Percentiles rank a stretch among this genome's conserved stretches.
Evolutionary conservation across 2,113 vertebrate species (phyloP).

Genomic region (Eleginops maclovinus): DNA sequence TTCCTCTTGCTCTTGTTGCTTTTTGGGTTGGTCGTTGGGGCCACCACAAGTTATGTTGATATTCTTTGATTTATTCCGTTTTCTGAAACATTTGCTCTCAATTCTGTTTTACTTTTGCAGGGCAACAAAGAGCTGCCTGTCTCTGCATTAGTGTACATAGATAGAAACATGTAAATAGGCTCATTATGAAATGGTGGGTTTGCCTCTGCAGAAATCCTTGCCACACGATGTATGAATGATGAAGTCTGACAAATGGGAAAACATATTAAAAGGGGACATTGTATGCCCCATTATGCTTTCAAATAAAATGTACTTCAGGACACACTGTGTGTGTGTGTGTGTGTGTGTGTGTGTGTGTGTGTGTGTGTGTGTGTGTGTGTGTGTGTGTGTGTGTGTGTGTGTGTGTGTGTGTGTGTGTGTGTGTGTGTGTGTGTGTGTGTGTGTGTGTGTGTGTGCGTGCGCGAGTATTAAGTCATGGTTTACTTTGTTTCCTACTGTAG

Average conservation of each 20-base stretch:
- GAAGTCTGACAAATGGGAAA: slow-evolving; percentile 15
- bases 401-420: background rate
- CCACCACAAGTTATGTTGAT: too few species aligned
- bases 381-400: slow-evolving; percentile 2
- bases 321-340: background rate
- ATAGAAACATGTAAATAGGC: background rate
- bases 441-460: slow-evolving; percentile 17
- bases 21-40: background rate
- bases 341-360: background rate
- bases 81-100: background rate
- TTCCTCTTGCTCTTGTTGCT: background rate
- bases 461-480: background rate
- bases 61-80: background rate
- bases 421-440: background rate
- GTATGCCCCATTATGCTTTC: background rate
- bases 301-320: slow-evolving; percentile 7
- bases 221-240: slow-evolving; percentile 23
- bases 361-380: slow-evolving; percentile 11
- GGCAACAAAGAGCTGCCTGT: background rate
- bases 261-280: slow-evolving; percentile 10
- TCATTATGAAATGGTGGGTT: background rate
- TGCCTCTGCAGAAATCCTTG: background rate
- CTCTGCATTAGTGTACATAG: background rate
- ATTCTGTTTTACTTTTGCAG: background rate
- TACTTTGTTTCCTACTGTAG: slow-evolving; percentile 19